Percentiles rank a stretch among this genome's conserved stretches.
These are phyloP conservation scores for Watsonalla cultraria DNA, from an alignment of 2,888 invertebrate genomes.

Conservation along the genomic window DNA sequence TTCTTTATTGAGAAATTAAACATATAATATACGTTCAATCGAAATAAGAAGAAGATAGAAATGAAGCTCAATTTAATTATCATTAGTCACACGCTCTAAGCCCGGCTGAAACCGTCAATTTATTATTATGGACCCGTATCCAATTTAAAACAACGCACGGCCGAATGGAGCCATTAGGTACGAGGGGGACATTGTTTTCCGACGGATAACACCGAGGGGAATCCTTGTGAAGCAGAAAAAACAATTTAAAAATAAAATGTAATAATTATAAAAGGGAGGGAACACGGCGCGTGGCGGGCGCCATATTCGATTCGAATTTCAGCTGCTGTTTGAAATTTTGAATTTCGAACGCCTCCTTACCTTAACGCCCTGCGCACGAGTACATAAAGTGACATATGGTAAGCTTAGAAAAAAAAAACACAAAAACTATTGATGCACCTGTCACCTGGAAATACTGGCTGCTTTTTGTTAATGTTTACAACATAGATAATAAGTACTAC, in stretches of 20 bases:
- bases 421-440: constrained; percentile 23
- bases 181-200: constrained; percentile 69
- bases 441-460: constrained; percentile 7
- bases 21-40: constrained; percentile 18
- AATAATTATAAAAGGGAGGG: constrained; percentile 76
- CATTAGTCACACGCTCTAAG: constrained; percentile 70
- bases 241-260: constrained; percentile 79
- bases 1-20: not conserved
- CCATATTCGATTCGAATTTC: constrained; percentile 70
- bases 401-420: constrained; percentile 30
- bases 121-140: constrained; percentile 78
- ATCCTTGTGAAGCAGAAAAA: constrained; percentile 72
- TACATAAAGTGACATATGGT: constrained; percentile 56
- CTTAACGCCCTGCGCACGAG: constrained; percentile 20
- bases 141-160: constrained; percentile 77
- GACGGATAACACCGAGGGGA: constrained; percentile 65
- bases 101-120: constrained; percentile 74
- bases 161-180: constrained; percentile 64
- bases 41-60: constrained; percentile 44
- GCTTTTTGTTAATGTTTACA: constrained; percentile 1
- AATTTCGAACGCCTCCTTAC: constrained; percentile 46
- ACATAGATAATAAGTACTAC: not conserved
- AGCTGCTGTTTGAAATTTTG: constrained; percentile 56
- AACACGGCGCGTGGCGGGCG: constrained; percentile 65
- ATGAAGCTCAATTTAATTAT: constrained; percentile 72